phyloP scores from a whole-genome alignment of 1,140 invertebrate species.

The Scaptomyza hsui region DNA sequence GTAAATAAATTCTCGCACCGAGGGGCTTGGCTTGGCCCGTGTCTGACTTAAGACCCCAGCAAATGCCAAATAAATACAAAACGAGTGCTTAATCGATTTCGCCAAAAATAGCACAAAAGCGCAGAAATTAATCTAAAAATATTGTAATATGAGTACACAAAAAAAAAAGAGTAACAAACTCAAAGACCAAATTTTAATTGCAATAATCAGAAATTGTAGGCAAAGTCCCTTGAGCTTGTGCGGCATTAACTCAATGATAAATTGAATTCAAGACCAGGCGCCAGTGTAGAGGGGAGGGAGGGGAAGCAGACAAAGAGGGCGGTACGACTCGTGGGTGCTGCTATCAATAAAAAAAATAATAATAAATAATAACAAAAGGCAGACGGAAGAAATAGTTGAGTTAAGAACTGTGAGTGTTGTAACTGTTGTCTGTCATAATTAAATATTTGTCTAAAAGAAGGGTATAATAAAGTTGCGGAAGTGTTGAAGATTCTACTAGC shows the following conservation, averaged over 20 bases:
- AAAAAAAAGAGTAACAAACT: slow-evolving; percentile 39
- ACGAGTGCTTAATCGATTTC: slow-evolving; percentile 40
- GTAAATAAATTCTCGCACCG: background rate
- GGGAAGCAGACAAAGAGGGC: background rate
- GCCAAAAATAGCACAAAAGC: slow-evolving; percentile 72
- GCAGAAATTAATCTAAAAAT: slow-evolving; percentile 45
- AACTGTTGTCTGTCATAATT: slow-evolving; percentile 25
- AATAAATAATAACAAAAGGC: slow-evolving; percentile 41
- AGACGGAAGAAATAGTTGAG: slow-evolving; percentile 12
- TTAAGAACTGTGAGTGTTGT: slow-evolving; percentile 19
- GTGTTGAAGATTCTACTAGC: background rate
- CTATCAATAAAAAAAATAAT: slow-evolving; percentile 63
- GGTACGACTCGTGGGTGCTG: slow-evolving; percentile 47
- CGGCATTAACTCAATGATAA: slow-evolving; percentile 57
- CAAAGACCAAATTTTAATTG: slow-evolving; percentile 33
- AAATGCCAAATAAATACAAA: slow-evolving; percentile 41
- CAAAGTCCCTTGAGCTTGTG: slow-evolving; percentile 53
- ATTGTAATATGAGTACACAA: slow-evolving; percentile 43
- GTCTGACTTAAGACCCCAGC: slow-evolving; percentile 1
- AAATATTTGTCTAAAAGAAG: background rate
- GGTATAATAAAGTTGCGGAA: background rate
- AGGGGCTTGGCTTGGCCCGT: slow-evolving; percentile 44
- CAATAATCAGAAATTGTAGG: slow-evolving; percentile 44
- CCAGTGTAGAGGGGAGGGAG: background rate
- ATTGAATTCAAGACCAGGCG: slow-evolving; percentile 39